Conservation (phyloP, 1,140 invertebrate genomes). For the Atopsyche davidsoni region DNA sequence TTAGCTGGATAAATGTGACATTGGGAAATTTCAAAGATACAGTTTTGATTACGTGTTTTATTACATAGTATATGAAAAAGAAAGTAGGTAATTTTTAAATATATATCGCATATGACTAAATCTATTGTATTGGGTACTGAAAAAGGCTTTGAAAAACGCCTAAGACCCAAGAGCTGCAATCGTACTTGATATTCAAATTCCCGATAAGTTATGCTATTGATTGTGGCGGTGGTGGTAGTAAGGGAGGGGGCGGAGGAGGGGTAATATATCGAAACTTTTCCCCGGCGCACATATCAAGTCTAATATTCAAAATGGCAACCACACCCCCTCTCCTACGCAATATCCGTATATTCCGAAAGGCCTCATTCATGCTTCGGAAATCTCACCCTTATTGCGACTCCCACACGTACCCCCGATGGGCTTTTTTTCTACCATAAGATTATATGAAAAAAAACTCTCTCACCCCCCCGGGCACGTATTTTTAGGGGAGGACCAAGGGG, state of each 20-base stretch:
- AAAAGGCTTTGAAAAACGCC: too few species aligned
- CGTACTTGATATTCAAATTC: slow-evolving; percentile 19
- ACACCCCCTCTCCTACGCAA: slow-evolving; percentile 1
- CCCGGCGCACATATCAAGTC: slow-evolving; percentile 4
- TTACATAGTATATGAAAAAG: too few species aligned
- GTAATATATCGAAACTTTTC: slow-evolving; percentile 5
- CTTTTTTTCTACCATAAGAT: slow-evolving; percentile 19
- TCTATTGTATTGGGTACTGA: too few species aligned
- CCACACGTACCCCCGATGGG: slow-evolving; percentile 15
- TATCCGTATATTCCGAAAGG: slow-evolving; percentile 13
- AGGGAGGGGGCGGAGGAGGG: too few species aligned
- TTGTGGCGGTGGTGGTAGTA: slow-evolving; percentile 1
- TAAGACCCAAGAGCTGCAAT: slow-evolving; percentile 2
- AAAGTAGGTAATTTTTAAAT: too few species aligned
- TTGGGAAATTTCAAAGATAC: too few species aligned
- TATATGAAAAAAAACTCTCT: slow-evolving; percentile 23
- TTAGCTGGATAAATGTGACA: too few species aligned
- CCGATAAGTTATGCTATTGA: slow-evolving; percentile 20
- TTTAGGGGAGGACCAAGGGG: slow-evolving; percentile 12
- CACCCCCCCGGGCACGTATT: slow-evolving; percentile 15
- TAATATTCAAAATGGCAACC: slow-evolving; percentile 29
- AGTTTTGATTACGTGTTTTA: too few species aligned
- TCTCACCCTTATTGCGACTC: slow-evolving; percentile 9
- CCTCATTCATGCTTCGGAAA: slow-evolving; percentile 27
- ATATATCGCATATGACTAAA: too few species aligned